These are phyloP conservation scores for Paraescarpia echinospica DNA, from an alignment of 1,140 invertebrate genomes.

Conservation along the genomic window DNA sequence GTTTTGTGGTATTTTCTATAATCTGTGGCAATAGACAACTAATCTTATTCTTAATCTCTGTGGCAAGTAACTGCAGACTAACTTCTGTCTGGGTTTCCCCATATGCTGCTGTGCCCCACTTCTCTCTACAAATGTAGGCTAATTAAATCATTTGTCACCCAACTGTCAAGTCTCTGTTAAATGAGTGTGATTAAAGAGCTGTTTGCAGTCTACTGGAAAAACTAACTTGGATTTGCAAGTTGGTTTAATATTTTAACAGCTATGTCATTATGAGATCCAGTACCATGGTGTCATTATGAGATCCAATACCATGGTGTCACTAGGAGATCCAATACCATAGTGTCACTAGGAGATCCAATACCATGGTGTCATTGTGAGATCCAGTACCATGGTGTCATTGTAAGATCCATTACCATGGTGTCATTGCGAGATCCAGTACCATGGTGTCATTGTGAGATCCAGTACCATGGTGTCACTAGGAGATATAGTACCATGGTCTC, in stretches of 20 bases:
- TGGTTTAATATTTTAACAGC: too few relatives aligned
- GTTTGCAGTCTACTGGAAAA: not conserved
- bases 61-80: too few relatives aligned
- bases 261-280: not conserved
- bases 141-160: not conserved
- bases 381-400: not conserved
- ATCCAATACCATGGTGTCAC: not conserved
- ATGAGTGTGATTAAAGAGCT: not conserved
- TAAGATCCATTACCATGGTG: not conserved
- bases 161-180: not conserved
- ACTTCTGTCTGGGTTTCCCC: not conserved
- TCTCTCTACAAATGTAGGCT: not conserved
- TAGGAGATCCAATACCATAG: not conserved
- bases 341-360: not conserved
- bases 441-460: not conserved
- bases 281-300: not conserved
- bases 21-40: not conserved
- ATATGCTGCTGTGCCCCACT: not conserved
- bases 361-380: not conserved
- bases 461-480: not conserved
- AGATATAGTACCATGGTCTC: not conserved
- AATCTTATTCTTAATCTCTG: too few relatives aligned
- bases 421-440: not conserved
- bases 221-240: not conserved
- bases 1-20: not conserved